Percentiles rank a stretch among this genome's conserved stretches.
Conservation (phyloP, 2,797 vertebrate species). For the Carcharodon carcharias region DNA sequence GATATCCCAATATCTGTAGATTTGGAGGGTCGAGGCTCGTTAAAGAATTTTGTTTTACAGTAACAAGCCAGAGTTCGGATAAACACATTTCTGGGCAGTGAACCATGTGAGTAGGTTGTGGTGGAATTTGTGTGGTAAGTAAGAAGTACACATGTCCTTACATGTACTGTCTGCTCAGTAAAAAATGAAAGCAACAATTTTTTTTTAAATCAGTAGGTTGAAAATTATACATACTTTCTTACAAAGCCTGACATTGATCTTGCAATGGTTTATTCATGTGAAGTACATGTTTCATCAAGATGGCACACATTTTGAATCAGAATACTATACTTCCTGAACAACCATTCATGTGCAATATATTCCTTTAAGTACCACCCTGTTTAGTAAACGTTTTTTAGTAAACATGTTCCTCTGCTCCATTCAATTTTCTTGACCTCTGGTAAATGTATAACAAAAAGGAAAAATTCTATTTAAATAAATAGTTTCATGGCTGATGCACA, state of each 20-base stretch:
- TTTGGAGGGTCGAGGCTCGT: not conserved
- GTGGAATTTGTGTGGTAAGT: constrained; percentile 36
- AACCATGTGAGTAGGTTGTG: constrained; percentile 34
- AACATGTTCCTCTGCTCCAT: not conserved
- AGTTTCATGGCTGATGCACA: not conserved
- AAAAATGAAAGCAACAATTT: constrained; percentile 26
- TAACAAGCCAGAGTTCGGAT: constrained; percentile 11
- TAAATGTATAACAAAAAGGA: not conserved
- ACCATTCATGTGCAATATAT: not conserved
- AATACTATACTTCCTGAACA: not conserved
- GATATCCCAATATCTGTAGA: not conserved
- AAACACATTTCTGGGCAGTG: constrained; percentile 36
- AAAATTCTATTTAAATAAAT: not conserved
- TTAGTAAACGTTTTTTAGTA: not conserved
- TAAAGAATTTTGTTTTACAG: not conserved
- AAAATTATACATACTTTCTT: not conserved
- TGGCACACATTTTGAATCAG: not conserved
- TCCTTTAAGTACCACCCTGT: not conserved
- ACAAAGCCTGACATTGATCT: not conserved
- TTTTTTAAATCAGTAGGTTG: not conserved
- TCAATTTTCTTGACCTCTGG: not conserved
- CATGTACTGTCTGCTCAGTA: constrained; percentile 29
- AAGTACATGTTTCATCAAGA: not conserved
- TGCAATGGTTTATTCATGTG: constrained; percentile 10
- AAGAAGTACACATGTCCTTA: constrained; percentile 27